Evolutionary conservation across 2,888 invertebrate species (phyloP), one percentile per base, ranked within the genome.

Genomic region (Temnothorax rugatulus): DNA sequence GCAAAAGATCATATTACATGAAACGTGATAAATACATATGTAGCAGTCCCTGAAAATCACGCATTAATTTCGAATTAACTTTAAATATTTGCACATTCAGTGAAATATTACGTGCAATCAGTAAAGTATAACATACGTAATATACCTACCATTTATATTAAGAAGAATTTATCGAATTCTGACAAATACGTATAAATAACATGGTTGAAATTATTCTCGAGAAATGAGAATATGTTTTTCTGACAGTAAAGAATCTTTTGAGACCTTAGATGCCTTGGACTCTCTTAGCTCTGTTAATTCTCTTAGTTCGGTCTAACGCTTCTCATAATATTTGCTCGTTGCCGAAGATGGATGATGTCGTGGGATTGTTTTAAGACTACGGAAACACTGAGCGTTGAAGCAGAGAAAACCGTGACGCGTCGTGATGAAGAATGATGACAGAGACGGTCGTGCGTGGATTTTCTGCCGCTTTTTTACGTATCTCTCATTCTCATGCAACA

Each of bases 311-410:
- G 61, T 41, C 38, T 63, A 77, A 82, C 29, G 47, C 18, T 52
- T 54, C 52, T 63, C 64, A 50, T 64, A 52, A 50, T 64, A 52
- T 73, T 76, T 44, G 54, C 69, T 61, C 59, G 34, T 86, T 63
- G 74, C 54, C 84, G 83, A 91, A 91, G 91, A 91, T 91, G 85
- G 87, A 91, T 91, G 86, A 89, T 88, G 85, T 84, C 84, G 81
- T 84, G 75, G 87, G 85, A 91, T 91, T 91, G 90, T 91, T 91
- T 89, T 86, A 89, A 88, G 86, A 74, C 75, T 76, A 66, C 66
- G 82, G 81, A 89, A 88, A 89, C 88, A 86, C 50, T 74, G 84
- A 82, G n/a, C 63, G 69, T 66, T 68, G 63, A 66, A 52, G 34
- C 52, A 50, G 29, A 68, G 47, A 38, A 64, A 68, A 85, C 74